Percentiles rank a stretch among this genome's conserved stretches.
Conservation (phyloP, 2,888 invertebrate genomes). For the Agonopterix heracliana region DNA sequence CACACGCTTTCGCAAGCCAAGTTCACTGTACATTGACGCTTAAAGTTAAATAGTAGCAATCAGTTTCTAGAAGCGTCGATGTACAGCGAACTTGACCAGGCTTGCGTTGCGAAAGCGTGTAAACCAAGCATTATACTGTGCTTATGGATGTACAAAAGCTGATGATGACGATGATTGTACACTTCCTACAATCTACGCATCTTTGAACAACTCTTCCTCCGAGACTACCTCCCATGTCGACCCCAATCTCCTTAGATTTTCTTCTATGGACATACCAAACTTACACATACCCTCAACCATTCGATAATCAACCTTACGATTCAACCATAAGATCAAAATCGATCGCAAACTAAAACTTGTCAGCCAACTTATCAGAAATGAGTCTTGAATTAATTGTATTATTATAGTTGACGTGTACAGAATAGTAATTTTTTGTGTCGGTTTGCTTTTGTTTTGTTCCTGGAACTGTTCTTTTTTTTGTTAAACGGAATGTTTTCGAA, state of each 20-base stretch:
- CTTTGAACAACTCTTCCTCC: background rate
- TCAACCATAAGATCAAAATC: background rate
- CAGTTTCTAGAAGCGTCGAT: no score
- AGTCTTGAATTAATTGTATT: conserved; percentile 7
- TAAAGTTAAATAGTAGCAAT: no score
- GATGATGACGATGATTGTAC: no score
- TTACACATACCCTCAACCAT: background rate
- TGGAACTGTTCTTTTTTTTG: background rate
- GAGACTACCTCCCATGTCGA: conserved; percentile 8
- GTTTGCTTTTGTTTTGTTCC: conserved; percentile 3
- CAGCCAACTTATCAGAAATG: background rate
- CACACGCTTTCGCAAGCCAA: no score
- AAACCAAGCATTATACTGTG: no score
- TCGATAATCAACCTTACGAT: no score
- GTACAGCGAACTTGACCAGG: no score
- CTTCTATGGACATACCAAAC: conserved; percentile 1
- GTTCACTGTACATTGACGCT: no score
- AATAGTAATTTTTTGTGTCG: conserved; percentile 3
- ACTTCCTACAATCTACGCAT: no score
- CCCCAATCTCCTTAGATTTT: conserved; percentile 4
- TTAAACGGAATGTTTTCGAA: no score
- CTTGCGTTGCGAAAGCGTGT: no score
- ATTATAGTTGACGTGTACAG: conserved; percentile 5
- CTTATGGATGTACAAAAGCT: no score
- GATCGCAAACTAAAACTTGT: conserved; percentile 1